Conservation (phyloP, 1,140 invertebrate species). For the Palaemon carinicauda region DNA sequence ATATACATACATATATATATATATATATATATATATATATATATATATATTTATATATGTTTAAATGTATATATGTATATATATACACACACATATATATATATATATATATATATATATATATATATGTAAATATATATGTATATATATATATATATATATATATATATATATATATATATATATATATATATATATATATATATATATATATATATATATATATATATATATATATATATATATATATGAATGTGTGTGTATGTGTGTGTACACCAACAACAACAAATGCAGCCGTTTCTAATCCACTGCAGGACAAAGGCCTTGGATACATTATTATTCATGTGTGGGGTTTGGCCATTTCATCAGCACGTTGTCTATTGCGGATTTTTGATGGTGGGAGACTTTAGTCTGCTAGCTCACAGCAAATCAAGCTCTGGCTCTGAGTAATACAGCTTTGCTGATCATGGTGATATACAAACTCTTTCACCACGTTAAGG, state of each 20-base stretch:
- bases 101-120: conserved; percentile 2
- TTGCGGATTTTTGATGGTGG: no score
- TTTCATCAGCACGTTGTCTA: no score
- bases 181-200: not conserved
- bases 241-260: not conserved
- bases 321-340: no score
- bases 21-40: conserved; percentile 2
- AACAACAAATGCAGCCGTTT: no score
- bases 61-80: not conserved
- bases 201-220: not conserved
- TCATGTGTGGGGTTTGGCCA: no score
- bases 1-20: not conserved
- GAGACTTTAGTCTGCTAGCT: no score
- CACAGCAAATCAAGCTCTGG: no score
- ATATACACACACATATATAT: not conserved
- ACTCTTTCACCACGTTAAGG: no score
- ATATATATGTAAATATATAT: not conserved
- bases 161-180: conserved; percentile 2
- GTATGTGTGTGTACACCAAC: no score
- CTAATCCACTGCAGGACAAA: no score
- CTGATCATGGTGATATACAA: no score
- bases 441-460: no score
- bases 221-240: not conserved
- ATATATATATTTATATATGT: not conserved
- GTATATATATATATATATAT: not conserved